Conservation (phyloP, 2,113 vertebrate genomes). For the Actenoides lindsayi region DNA sequence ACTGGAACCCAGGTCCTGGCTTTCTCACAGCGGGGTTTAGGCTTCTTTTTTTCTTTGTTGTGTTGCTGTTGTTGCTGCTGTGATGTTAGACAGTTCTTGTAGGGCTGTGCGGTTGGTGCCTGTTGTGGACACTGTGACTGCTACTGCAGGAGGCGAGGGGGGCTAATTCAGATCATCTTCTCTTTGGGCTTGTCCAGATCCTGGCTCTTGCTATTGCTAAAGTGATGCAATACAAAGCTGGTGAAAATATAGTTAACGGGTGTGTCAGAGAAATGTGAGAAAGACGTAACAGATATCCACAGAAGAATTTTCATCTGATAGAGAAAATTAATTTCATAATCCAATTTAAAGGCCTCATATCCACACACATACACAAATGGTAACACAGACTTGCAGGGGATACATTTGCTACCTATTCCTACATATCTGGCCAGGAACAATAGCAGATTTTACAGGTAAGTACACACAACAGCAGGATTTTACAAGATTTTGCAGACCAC, state of each 20-base stretch:
- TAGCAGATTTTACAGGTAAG: background rate
- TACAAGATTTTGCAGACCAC: background rate
- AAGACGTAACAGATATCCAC: background rate
- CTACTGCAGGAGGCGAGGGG: fast-evolving
- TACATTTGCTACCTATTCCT: background rate
- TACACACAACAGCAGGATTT: background rate
- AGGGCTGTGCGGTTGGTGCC: background rate
- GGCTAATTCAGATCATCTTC: background rate
- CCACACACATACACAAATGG: fast-evolving
- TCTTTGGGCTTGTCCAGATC: background rate
- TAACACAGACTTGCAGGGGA: background rate
- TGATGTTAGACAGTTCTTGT: background rate
- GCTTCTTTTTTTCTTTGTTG: background rate
- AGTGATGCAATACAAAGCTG: background rate
- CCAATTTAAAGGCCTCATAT: background rate
- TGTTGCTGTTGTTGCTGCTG: background rate
- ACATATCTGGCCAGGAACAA: background rate
- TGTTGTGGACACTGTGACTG: background rate
- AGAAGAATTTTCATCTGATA: background rate
- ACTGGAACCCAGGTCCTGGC: background rate
- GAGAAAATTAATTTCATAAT: background rate
- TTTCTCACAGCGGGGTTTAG: background rate
- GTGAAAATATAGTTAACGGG: background rate
- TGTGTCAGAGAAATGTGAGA: background rate
- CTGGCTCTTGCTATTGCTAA: background rate